These are phyloP conservation scores for Epinephelus moara DNA, from an alignment of 2,113 vertebrate species.

Conservation along the genomic window DNA sequence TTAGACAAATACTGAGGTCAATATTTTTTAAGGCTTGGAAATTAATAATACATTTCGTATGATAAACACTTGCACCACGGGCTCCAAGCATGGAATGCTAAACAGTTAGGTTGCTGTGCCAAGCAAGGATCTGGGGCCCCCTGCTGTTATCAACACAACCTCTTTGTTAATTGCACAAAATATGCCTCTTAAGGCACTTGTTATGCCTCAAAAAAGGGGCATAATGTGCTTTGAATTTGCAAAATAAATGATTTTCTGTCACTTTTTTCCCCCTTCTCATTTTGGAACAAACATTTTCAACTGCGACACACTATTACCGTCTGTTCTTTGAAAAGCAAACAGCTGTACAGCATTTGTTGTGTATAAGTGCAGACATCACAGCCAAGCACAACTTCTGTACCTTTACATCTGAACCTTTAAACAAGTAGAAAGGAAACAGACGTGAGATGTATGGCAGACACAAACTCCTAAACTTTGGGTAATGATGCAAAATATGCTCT, in stretches of 20 bases:
- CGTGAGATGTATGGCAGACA: background rate
- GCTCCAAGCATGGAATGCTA: slow-evolving; percentile 60
- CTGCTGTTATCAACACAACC: slow-evolving; percentile 57
- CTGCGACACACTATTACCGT: background rate
- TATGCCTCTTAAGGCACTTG: slow-evolving; percentile 42
- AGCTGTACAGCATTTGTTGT: background rate
- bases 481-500: slow-evolving; percentile 59
- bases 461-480: slow-evolving; percentile 24
- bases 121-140: slow-evolving; percentile 68
- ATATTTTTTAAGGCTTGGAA: slow-evolving; percentile 80
- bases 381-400: background rate
- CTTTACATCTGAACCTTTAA: background rate
- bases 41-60: slow-evolving; percentile 84
- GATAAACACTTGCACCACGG: slow-evolving; percentile 70
- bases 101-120: slow-evolving; percentile 41
- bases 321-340: slow-evolving; percentile 8
- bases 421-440: background rate
- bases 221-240: slow-evolving; percentile 26
- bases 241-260: slow-evolving; percentile 32
- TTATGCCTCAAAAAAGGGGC: background rate
- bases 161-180: slow-evolving; percentile 60
- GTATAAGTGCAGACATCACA: slow-evolving; percentile 7
- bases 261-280: too few relatives aligned
- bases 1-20: slow-evolving; percentile 82
- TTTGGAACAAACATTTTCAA: slow-evolving; percentile 21